These are phyloP conservation scores for Drosophila eohydei DNA, from an alignment of 2,888 invertebrate genomes.

Conservation along the genomic window DNA sequence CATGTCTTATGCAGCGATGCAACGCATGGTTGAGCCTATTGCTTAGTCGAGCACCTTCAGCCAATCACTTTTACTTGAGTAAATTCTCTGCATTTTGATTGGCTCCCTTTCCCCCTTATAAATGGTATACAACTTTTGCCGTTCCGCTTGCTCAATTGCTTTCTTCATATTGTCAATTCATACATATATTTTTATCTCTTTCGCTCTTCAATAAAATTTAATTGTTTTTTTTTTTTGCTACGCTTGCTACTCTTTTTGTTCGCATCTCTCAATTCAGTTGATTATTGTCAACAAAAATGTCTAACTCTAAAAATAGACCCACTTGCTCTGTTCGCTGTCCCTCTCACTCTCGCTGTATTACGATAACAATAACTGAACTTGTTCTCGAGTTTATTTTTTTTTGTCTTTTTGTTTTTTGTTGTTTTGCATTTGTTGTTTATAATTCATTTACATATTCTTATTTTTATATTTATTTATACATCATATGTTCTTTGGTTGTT, in stretches of 20 bases:
- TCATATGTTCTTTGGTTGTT: slow-evolving; percentile 15
- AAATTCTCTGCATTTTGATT: neutral
- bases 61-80: neutral
- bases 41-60: neutral
- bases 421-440: slow-evolving; percentile 39
- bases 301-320: neutral
- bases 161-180: no score
- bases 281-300: slow-evolving; percentile 6
- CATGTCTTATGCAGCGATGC: no score
- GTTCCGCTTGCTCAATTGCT: neutral
- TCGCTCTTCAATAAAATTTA: neutral
- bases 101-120: neutral
- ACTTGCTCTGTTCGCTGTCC: neutral
- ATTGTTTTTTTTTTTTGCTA: neutral
- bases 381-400: neutral
- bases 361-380: slow-evolving; percentile 9
- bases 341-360: neutral
- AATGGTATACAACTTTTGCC: neutral
- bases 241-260: neutral
- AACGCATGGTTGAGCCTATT: no score
- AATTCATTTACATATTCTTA: slow-evolving; percentile 43
- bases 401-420: neutral
- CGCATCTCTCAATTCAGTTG: neutral
- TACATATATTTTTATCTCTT: neutral
- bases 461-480: slow-evolving; percentile 18